A percentile compares a stretch with the other conserved stretches of the same genome.
Conservation (phyloP, 35 echinoderm and acorn worm genomes). For the Holothuria glaberrima region DNA sequence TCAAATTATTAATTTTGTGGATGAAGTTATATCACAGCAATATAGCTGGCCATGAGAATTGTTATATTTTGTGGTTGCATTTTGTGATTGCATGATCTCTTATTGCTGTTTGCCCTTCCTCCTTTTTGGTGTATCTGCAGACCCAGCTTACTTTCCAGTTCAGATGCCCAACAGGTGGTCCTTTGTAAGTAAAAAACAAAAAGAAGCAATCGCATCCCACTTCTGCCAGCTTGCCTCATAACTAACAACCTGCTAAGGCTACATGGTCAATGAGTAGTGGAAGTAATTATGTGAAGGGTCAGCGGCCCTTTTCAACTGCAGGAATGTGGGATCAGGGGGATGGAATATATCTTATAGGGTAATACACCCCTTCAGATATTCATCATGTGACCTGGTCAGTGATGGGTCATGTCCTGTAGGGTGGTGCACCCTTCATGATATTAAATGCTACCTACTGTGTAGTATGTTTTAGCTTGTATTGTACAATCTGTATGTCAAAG, state of each 20-base stretch:
- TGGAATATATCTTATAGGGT: neutral
- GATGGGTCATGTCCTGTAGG: too few relatives aligned
- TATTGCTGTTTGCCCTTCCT: neutral
- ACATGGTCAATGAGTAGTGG: neutral
- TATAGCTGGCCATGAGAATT: neutral
- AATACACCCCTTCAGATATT: neutral
- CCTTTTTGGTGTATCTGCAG: slow-evolving; percentile 46
- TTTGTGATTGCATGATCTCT: slow-evolving; percentile 18
- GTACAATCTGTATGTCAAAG: too few relatives aligned
- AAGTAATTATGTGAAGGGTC: neutral
- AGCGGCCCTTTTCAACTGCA: neutral
- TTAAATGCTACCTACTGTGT: too few relatives aligned
- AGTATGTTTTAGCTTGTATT: too few relatives aligned
- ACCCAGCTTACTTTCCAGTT: slow-evolving; percentile 23
- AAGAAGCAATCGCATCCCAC: neutral
- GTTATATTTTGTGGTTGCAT: neutral
- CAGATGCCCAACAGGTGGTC: slow-evolving; percentile 26
- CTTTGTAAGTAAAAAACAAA: slow-evolving; percentile 46
- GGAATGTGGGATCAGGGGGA: neutral
- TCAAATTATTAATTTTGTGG: neutral
- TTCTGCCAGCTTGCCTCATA: slow-evolving; percentile 3
- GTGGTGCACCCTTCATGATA: too few relatives aligned
- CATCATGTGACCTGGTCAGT: too few relatives aligned
- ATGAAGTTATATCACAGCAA: neutral
- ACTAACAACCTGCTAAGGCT: neutral